Base-by-base conservation (phyloP, 2,797 vertebrate species). In the Spinus pinus region DNA sequence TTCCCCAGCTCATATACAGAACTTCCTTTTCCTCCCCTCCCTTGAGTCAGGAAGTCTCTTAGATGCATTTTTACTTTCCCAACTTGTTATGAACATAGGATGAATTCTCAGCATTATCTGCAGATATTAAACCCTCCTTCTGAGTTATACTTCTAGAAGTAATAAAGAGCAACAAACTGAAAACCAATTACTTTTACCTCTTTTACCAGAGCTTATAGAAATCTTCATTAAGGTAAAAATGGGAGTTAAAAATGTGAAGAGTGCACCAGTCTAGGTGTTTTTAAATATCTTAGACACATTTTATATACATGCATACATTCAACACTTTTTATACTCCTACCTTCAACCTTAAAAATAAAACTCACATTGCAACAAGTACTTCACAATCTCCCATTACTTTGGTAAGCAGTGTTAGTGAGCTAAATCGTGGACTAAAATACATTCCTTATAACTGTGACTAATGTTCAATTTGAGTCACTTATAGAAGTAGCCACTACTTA, bases 21-120 rank as follows among this genome's bases (percentile, higher is more conserved):
- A 97, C 92, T 98, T 98, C 97, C 97, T 97, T 97, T 98, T 97
- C 97, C 97, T 98, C 97, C 89, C 96, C 96, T 98, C 97, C 97
- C 97, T 94, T 95, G 81, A 96, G 81, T 93, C 96, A 97, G 97
- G 97, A 98, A 97, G 94, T 97, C 92, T 97, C 97, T 81, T 90
- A 94, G 94, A 97, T 96, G 82, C 88, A 94, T 95, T 97, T 97
- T 95, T 95, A 84, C 93, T 94, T 97, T 96, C 91, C 87, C 73
- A 96, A 77, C 88, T 96, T 94, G 92, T 94, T 96, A 95, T 64
- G 41, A 95, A 91, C 25, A 30, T 46, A 90, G 58, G 81, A 94
- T 39, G 7, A 78, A 88, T 81, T 72, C 81, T 58, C 70, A 83
- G 70, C n/a, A 57, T 25, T 75, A 93, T 51, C 69, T 75, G 33